Evolutionary conservation across 2,888 invertebrate species (phyloP), one percentile per base, ranked within the genome.

Genomic region (Macrophya annulata): DNA sequence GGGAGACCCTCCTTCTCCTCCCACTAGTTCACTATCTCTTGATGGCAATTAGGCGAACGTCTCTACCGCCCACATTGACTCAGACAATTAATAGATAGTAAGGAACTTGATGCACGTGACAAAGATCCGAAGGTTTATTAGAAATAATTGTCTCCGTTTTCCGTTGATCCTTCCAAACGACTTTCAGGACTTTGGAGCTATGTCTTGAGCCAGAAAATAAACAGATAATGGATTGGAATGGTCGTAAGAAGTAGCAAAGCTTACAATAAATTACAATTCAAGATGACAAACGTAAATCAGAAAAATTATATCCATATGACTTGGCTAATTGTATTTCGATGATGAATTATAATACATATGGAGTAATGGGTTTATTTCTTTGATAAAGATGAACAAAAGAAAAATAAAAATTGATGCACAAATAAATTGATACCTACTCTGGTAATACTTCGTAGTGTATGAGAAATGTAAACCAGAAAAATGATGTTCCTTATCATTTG

Each of bases 41-140:
- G 88, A 89, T 89, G 89, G 90, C 91, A 92, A 92, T 92, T 92
- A 92, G 92, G 91, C 89, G 90, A 88, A 88, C 88, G 89, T 90
- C 90, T 90, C 89, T 91, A 90, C 91, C 92, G 90, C 92, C 92
- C 92, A 92, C 91, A 92, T 91, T 89, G 90, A 88, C 90, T 90
- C 89, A 90, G 88, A 90, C 92, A 92, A 92, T 92, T 92, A 92
- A 92, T 92, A 91, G 91, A 91, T 89, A 89, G 88, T 86, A 86
- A 85, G 40, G 37, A 62, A 68, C 55, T 43, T 48, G 83, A 83
- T 68, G 45, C 83, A 68, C 83, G 83, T 59, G 65, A 83, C 83
- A 71, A 71, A 68, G 68, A 83, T 83, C 48, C 65, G 17, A 37
- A n/a, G n/a, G 15, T 21, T 51, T 83, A 83, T 68, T 48, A 43